These are phyloP conservation scores for Balanococcus diminutus DNA, from an alignment of 2,888 invertebrate genomes.

Conservation along the genomic window DNA sequence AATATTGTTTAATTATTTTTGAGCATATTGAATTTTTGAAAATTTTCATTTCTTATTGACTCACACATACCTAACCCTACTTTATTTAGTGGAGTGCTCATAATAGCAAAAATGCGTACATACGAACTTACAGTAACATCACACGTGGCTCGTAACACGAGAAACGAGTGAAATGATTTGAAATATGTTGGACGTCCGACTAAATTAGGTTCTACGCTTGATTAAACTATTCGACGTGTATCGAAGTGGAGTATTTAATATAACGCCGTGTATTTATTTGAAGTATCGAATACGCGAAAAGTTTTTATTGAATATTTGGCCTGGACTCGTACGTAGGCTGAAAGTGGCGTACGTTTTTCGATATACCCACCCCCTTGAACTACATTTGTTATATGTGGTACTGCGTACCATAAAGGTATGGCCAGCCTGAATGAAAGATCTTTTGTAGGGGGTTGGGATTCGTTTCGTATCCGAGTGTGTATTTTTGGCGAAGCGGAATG, in stretches of 20 bases:
- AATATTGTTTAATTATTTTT: too few species aligned
- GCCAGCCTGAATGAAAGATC: not conserved
- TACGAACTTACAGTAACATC: too few species aligned
- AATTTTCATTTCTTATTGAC: too few species aligned
- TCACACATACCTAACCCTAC: too few species aligned
- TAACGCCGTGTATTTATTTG: slow-evolving; percentile 6
- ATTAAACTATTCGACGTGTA: slow-evolving; percentile 25
- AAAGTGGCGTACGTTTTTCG: slow-evolving; percentile 1
- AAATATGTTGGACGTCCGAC: slow-evolving; percentile 17
- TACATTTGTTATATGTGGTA: not conserved
- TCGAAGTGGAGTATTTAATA: slow-evolving; percentile 28
- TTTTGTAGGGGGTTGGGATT: not conserved
- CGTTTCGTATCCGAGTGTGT: not conserved
- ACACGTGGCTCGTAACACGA: not conserved
- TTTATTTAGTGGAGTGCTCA: too few species aligned
- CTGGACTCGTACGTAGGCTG: not conserved
- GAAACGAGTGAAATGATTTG: not conserved
- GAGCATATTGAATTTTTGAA: too few species aligned
- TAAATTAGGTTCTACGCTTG: slow-evolving; percentile 24
- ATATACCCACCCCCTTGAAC: not conserved
- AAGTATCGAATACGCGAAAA: slow-evolving; percentile 24
- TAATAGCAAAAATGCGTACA: too few species aligned
- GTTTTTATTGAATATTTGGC: slow-evolving; percentile 23
- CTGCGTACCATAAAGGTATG: too few species aligned
- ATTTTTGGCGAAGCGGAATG: slow-evolving; percentile 9